These are phyloP conservation scores for Eulemur albifrons DNA, from an alignment of 2,797 vertebrate genomes.

Conservation along the genomic window DNA sequence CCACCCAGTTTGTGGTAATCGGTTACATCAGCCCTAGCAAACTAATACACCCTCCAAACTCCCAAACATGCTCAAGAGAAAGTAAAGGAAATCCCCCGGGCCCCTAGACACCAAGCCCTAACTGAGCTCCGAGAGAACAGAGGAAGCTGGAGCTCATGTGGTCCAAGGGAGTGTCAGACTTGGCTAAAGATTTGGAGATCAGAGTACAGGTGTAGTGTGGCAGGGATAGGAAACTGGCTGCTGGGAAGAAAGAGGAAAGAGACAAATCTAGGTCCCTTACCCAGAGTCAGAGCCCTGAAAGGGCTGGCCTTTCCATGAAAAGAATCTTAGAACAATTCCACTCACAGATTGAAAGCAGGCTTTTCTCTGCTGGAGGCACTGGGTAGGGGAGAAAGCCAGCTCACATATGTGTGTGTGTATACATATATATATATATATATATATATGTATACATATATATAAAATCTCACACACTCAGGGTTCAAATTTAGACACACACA, in stretches of 20 bases:
- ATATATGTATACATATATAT: no score
- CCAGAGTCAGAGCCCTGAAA: not conserved
- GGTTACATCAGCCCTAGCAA: not conserved
- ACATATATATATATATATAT: no score
- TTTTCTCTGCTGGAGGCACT: not conserved
- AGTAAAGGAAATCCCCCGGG: not conserved
- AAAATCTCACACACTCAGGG: no score
- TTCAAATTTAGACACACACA: not conserved
- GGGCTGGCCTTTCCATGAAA: not conserved
- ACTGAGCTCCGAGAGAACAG: not conserved
- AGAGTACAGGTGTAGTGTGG: not conserved
- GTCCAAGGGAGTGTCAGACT: not conserved
- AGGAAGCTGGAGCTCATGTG: not conserved
- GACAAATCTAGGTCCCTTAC: not conserved
- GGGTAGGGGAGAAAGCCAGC: not conserved
- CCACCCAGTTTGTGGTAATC: not conserved
- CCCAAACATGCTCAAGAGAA: not conserved
- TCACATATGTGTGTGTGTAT: not conserved
- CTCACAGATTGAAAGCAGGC: not conserved
- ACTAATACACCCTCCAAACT: not conserved
- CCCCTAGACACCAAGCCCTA: not conserved
- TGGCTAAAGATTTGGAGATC: not conserved
- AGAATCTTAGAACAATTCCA: not conserved
- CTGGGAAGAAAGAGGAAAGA: not conserved
- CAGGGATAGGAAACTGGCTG: not conserved